A percentile compares a stretch with the other conserved stretches of the same genome.
Evolutionary conservation across 2,113 vertebrate species (phyloP).

Genomic region (Scopus umbretta): DNA sequence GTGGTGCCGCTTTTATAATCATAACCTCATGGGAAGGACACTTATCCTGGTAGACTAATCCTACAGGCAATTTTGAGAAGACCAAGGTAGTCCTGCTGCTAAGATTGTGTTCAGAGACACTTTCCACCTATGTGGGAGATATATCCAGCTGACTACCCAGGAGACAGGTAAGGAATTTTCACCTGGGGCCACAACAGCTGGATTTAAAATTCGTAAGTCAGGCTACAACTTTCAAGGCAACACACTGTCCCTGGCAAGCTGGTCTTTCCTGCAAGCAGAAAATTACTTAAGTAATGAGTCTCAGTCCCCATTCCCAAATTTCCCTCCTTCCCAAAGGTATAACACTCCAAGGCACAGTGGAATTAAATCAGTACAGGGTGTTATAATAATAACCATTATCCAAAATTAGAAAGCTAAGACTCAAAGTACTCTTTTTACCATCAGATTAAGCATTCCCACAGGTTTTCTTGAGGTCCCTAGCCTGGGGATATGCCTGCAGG

Average conservation of each 20-base stretch:
- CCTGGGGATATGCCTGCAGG: not conserved
- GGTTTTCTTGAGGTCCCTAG: not conserved
- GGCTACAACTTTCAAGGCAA: not conserved
- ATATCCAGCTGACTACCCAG: not conserved
- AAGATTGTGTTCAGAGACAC: not conserved
- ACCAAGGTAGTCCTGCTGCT: not conserved
- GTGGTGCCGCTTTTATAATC: not conserved
- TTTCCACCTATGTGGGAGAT: not conserved
- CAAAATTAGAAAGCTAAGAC: not conserved
- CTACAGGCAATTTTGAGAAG: not conserved
- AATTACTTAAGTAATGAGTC: not conserved
- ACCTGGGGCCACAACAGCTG: not conserved
- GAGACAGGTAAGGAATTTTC: not conserved
- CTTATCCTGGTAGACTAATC: not conserved
- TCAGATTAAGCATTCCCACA: not conserved
- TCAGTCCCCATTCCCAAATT: not conserved
- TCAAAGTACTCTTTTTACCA: not conserved
- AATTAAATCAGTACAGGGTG: not conserved
- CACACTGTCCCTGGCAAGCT: not conserved
- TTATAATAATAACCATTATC: not conserved
- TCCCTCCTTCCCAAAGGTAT: not conserved
- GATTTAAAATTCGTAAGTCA: not conserved
- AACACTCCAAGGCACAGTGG: not conserved
- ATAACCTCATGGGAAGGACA: not conserved
- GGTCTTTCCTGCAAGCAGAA: not conserved